phyloP scores from a whole-genome alignment of 2,888 invertebrate species.

The Tanypteryx hageni region DNA sequence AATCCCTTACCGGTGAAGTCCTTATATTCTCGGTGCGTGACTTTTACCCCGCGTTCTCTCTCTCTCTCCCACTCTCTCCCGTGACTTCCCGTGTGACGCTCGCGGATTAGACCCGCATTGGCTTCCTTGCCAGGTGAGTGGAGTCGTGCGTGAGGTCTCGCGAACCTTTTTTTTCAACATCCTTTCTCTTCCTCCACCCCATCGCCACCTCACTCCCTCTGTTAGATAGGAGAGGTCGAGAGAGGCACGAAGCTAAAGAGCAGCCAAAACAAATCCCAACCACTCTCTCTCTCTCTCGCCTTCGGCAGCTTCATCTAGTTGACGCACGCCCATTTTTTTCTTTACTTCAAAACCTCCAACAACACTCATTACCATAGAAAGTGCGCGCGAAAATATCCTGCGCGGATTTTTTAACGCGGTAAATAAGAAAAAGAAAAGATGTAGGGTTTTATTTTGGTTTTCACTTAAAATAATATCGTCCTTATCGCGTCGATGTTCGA shows the following conservation, averaged over 20 bases:
- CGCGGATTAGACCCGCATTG: conserved; percentile 8
- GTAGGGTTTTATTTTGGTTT: too few relatives aligned
- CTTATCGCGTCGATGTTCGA: too few relatives aligned
- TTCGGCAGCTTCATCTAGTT: neutral
- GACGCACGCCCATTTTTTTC: neutral
- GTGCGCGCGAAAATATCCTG: neutral
- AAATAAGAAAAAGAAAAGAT: too few relatives aligned
- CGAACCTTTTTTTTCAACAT: neutral
- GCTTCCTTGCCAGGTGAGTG: conserved; percentile 9
- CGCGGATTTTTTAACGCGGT: too few relatives aligned
- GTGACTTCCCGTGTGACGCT: neutral
- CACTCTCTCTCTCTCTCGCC: neutral
- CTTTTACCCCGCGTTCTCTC: neutral
- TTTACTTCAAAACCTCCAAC: neutral
- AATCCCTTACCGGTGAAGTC: neutral
- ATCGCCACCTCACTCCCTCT: neutral
- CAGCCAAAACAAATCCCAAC: neutral
- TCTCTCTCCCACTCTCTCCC: too few relatives aligned
- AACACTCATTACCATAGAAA: neutral
- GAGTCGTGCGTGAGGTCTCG: neutral
- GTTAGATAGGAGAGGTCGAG: neutral
- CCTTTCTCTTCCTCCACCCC: neutral
- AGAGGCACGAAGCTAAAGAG: neutral
- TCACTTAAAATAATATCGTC: too few relatives aligned
- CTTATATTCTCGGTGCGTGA: neutral